Conservation (phyloP, 2,888 invertebrate species). For the Coenonympha arcania region DNA sequence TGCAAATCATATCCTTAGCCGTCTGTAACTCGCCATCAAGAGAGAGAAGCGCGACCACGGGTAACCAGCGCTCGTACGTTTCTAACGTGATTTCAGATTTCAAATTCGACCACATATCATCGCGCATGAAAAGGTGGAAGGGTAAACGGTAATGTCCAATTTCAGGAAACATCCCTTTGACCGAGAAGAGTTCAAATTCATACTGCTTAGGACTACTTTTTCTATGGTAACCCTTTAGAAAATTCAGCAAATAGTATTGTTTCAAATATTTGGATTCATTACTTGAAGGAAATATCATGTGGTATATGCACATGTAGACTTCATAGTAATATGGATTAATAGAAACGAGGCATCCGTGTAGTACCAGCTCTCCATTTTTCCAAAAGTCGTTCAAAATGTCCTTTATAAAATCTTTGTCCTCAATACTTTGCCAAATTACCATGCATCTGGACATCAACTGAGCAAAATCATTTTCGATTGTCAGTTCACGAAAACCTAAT, state of each 20-base stretch:
- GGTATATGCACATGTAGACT: conserved; percentile 61
- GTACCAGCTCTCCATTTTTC: conserved; percentile 65
- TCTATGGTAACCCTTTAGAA: conserved; percentile 60
- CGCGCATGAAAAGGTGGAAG: conserved; percentile 65
- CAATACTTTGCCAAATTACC: conserved; percentile 59
- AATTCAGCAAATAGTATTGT: conserved; percentile 62
- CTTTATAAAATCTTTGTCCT: conserved; percentile 53
- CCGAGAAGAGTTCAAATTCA: conserved; percentile 66
- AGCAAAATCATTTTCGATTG: conserved; percentile 46
- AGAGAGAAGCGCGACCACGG: conserved; percentile 54
- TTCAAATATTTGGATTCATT: conserved; percentile 48
- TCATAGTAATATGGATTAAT: conserved; percentile 70
- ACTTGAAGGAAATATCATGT: conserved; percentile 47
- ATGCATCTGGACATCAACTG: conserved; percentile 48
- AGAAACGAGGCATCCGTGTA: conserved; percentile 58
- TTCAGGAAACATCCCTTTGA: conserved; percentile 69
- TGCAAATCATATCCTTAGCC: conserved; percentile 70
- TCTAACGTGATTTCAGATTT: conserved; percentile 69
- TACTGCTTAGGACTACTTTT: conserved; percentile 64
- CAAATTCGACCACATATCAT: conserved; percentile 69
- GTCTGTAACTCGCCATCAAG: conserved; percentile 62
- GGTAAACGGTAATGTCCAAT: conserved; percentile 66
- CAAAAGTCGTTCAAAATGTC: conserved; percentile 64
- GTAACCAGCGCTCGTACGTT: conserved; percentile 67
- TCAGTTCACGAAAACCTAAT: conserved; percentile 46